Percentiles rank a stretch among this genome's conserved stretches.
Conservation (phyloP, 2,113 vertebrate species). For the Oryzias melastigma region DNA sequence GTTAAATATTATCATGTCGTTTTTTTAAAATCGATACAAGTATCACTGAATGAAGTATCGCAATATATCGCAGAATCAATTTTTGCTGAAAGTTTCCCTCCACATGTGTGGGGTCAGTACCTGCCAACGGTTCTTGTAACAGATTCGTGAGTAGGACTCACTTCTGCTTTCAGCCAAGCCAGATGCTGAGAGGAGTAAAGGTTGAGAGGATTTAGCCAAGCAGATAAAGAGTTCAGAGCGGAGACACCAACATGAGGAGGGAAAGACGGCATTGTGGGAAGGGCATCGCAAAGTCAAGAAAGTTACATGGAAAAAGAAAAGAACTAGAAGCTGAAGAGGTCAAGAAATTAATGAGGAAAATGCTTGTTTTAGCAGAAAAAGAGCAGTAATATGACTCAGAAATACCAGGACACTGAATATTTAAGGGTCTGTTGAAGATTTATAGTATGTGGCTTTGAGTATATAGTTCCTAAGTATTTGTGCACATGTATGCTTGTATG, state of each 20-base stretch:
- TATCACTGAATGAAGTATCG: too few species aligned
- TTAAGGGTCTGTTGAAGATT: slow-evolving; percentile 56
- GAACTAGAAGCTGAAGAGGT: slow-evolving; percentile 20
- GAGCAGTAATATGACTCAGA: slow-evolving; percentile 51
- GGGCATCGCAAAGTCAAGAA: slow-evolving; percentile 4
- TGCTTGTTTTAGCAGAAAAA: slow-evolving; percentile 30
- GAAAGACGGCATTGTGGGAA: slow-evolving; percentile 1
- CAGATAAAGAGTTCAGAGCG: not conserved
- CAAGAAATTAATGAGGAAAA: slow-evolving; percentile 48
- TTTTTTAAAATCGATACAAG: too few species aligned
- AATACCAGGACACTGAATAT: slow-evolving; percentile 63
- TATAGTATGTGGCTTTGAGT: slow-evolving; percentile 53
- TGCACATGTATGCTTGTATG: slow-evolving; percentile 50
- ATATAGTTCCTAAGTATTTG: slow-evolving; percentile 60
- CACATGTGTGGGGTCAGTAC: not conserved
- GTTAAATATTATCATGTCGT: too few species aligned
- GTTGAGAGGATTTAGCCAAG: slow-evolving; percentile 11
- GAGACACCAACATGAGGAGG: not conserved
- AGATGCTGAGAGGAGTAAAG: slow-evolving; percentile 28
- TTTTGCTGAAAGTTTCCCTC: not conserved
- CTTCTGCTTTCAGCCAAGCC: slow-evolving; percentile 35
- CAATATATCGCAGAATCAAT: not conserved
- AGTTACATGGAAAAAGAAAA: slow-evolving; percentile 4
- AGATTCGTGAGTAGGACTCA: slow-evolving; percentile 34
- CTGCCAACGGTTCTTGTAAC: slow-evolving; percentile 16